These are phyloP conservation scores for Coregonus sp. DNA, from an alignment of 2,797 vertebrate species.

Conservation along the genomic window DNA sequence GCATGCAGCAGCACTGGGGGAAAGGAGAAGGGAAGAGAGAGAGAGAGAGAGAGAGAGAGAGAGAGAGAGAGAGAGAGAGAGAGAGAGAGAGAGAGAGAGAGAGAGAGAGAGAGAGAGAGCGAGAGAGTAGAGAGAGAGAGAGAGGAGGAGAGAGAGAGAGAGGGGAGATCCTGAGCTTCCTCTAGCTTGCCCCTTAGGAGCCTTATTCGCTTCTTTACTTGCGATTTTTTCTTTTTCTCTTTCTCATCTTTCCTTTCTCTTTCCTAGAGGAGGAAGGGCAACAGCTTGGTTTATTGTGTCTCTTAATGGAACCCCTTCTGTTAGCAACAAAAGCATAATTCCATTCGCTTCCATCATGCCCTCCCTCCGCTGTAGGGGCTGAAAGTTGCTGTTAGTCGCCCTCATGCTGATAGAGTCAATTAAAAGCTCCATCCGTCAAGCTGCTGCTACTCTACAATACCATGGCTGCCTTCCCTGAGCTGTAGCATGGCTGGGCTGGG, in stretches of 20 bases:
- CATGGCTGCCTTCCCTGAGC: not conserved
- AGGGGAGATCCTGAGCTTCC: too few species aligned
- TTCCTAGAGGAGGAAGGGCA: too few species aligned
- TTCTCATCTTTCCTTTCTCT: too few species aligned
- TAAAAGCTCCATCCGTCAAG: slow-evolving; percentile 66
- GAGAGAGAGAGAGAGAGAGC: too few species aligned
- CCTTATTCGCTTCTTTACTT: too few species aligned
- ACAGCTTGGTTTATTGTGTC: slow-evolving; percentile 64
- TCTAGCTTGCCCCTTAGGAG: too few species aligned
- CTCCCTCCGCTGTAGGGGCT: slow-evolving; percentile 54
- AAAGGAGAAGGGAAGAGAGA: not conserved
- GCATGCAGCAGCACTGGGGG: not conserved
- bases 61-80: too few species aligned
- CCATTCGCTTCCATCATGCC: slow-evolving; percentile 56
- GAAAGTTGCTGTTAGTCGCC: slow-evolving; percentile 17
- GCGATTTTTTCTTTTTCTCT: too few species aligned
- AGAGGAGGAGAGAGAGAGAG: too few species aligned
- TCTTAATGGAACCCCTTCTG: slow-evolving; percentile 62
- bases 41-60: too few species aligned
- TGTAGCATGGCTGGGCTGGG: not conserved
- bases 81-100: too few species aligned
- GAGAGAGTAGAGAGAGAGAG: too few species aligned
- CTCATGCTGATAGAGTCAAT: slow-evolving; percentile 65
- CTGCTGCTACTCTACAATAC: slow-evolving; percentile 21
- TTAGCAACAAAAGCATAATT: slow-evolving; percentile 60